Conservation (phyloP, 2,113 vertebrate species). For the Perca fluviatilis region DNA sequence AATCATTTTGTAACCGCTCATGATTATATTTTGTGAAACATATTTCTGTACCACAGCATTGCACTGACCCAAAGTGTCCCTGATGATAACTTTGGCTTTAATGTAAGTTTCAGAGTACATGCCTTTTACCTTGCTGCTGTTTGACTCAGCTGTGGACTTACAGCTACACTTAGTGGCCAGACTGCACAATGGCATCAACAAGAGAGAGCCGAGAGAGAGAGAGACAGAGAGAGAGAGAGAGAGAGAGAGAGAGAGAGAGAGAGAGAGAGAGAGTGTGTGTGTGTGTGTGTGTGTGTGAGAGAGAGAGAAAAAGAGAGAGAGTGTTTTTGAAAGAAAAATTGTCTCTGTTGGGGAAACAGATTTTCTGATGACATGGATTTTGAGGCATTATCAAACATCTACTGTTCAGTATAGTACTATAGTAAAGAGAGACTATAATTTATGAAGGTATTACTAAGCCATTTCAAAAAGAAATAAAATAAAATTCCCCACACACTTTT, state of each 20-base stretch:
- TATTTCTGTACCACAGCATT: neutral
- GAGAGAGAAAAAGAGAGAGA: no score
- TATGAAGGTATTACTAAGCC: neutral
- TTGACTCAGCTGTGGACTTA: constrained; percentile 47
- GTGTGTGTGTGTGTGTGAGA: no score
- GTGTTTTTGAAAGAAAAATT: no score
- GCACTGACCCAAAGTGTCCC: neutral
- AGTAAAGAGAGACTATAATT: neutral
- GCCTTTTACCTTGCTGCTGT: neutral
- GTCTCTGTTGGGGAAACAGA: neutral
- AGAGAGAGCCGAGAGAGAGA: no score
- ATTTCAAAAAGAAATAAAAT: no score
- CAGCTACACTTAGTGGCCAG: constrained; percentile 62
- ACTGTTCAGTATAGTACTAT: neutral
- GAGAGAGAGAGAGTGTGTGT: neutral
- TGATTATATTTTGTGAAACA: neutral
- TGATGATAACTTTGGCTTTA: neutral
- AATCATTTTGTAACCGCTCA: neutral
- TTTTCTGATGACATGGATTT: neutral
- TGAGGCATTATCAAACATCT: neutral
- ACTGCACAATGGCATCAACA: constrained; percentile 31
- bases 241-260: neutral
- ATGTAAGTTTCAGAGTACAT: neutral
- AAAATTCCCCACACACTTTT: no score
- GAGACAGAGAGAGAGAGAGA: neutral